Conservation (phyloP, 2,113 vertebrate species). For the Vombatus ursinus region DNA sequence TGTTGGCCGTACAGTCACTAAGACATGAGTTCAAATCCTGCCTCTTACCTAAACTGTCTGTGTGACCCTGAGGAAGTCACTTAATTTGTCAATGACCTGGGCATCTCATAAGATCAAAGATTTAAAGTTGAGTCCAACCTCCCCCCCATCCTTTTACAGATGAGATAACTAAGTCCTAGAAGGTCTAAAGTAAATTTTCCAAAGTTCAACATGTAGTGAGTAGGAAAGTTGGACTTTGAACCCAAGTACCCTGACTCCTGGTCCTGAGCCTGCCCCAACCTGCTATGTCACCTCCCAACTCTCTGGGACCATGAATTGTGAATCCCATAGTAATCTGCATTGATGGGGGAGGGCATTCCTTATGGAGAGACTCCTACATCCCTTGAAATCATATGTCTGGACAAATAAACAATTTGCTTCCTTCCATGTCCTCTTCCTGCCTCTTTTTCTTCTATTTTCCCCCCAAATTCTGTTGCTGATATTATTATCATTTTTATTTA, state of each 20-base stretch:
- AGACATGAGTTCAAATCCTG: neutral
- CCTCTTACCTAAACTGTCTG: neutral
- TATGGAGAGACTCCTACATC: neutral
- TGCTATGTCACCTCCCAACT: too few relatives aligned
- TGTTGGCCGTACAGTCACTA: neutral
- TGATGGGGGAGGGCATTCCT: neutral
- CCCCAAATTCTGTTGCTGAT: neutral
- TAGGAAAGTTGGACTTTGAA: neutral
- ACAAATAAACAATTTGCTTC: neutral
- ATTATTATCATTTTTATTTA: neutral
- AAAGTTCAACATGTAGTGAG: neutral
- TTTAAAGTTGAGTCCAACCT: neutral
- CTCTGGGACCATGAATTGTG: neutral
- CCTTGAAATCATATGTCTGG: neutral
- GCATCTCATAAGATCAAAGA: neutral
- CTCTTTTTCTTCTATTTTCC: neutral
- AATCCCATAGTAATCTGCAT: neutral
- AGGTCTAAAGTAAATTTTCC: neutral
- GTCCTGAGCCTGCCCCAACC: neutral
- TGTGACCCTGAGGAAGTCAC: neutral
- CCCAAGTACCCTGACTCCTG: neutral
- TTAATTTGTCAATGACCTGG: neutral
- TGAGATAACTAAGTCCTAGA: neutral
- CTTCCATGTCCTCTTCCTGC: neutral
- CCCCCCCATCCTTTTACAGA: neutral